A percentile compares a stretch with the other conserved stretches of the same genome.
Evolutionary conservation across 2,113 vertebrate genomes (phyloP).

Genomic region (Sisor rabdophorus): DNA sequence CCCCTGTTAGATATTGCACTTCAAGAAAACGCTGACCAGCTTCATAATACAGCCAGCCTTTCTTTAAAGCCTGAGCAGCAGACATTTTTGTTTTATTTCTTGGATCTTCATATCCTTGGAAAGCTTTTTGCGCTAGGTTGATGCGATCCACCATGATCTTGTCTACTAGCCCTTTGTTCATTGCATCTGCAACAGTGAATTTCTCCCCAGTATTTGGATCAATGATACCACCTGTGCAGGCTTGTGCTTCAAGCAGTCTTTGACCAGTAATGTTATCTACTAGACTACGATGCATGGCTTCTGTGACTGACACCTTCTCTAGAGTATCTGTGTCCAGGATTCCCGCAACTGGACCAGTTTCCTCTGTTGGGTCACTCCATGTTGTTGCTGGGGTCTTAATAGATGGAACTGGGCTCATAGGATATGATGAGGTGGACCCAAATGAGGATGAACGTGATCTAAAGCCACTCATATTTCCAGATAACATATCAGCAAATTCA

Average conservation of each 20-base stretch:
- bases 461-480: slow-evolving; percentile 82
- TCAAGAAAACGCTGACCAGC: slow-evolving; percentile 95
- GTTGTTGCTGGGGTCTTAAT: slow-evolving; percentile 72
- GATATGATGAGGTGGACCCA: slow-evolving; percentile 87
- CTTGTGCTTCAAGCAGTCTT: slow-evolving; percentile 90
- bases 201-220: slow-evolving; percentile 86
- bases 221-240: slow-evolving; percentile 92
- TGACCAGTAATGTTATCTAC: slow-evolving; percentile 96
- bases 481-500: slow-evolving; percentile 96
- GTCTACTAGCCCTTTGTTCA: slow-evolving; percentile 86
- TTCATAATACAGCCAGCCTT: slow-evolving; percentile 97
- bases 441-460: slow-evolving; percentile 90
- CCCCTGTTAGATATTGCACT: slow-evolving; percentile 94
- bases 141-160: slow-evolving; percentile 97
- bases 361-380: slow-evolving; percentile 89
- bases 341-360: slow-evolving; percentile 88
- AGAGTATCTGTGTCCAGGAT: slow-evolving; percentile 95
- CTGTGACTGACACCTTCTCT: slow-evolving; percentile 92
- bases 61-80: slow-evolving; percentile 92
- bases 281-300: slow-evolving; percentile 92
- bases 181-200: slow-evolving; percentile 78
- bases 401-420: slow-evolving; percentile 71
- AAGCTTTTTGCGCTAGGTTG: slow-evolving; percentile 93
- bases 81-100: slow-evolving; percentile 98
- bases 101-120: slow-evolving; percentile 92